Conservation (phyloP, 2,113 vertebrate species). For the Strix aluco region DNA sequence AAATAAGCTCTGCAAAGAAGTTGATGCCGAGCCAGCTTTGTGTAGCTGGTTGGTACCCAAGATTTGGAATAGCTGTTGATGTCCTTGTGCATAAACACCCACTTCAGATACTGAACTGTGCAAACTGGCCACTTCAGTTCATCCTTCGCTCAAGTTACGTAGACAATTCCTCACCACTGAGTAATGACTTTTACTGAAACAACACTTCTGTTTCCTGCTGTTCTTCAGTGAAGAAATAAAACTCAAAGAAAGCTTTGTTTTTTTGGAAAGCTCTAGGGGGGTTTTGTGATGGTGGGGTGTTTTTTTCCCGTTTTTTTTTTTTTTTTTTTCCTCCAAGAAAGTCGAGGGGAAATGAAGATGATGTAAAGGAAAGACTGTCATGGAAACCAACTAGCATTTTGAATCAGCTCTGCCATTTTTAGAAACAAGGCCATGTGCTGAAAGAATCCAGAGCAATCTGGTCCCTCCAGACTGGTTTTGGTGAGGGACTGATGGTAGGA, state of each 20-base stretch:
- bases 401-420: neutral
- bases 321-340: neutral
- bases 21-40: neutral
- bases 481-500: neutral
- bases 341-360: neutral
- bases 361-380: slow-evolving; percentile 1
- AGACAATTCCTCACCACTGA: neutral
- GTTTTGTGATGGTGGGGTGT: no score
- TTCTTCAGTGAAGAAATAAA: neutral
- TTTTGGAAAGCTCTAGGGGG: neutral
- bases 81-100: neutral
- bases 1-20: neutral
- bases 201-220: neutral
- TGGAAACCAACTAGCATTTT: slow-evolving; percentile 17
- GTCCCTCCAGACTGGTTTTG: neutral
- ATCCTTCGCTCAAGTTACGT: neutral
- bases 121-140: fast-evolving
- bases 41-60: neutral
- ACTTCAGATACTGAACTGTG: fast-evolving
- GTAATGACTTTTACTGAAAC: neutral
- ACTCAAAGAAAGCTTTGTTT: neutral
- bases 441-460: slow-evolving; percentile 13
- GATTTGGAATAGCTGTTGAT: neutral
- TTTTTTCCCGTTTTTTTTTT: neutral
- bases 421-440: neutral